Conservation (phyloP, 2,888 invertebrate genomes). For the Autographa gamma region DNA sequence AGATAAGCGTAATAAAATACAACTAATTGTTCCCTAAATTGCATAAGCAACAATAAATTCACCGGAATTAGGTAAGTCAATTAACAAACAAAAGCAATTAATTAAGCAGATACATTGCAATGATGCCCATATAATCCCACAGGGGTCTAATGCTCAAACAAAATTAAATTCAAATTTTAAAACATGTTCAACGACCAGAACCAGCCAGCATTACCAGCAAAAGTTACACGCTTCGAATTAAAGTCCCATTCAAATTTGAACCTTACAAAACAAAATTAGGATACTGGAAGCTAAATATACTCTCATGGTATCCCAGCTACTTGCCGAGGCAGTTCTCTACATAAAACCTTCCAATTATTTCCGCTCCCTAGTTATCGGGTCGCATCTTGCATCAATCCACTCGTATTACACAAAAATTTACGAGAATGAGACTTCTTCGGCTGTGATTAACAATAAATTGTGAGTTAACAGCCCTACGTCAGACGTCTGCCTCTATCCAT, state of each 20-base stretch:
- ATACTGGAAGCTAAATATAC: conserved; percentile 56
- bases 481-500: conserved; percentile 72
- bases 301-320: conserved; percentile 54
- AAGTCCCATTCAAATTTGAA: conserved; percentile 62
- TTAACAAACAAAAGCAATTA: conserved; percentile 69
- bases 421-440: conserved; percentile 77
- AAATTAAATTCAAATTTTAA: conserved; percentile 72
- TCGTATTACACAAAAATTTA: conserved; percentile 85
- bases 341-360: conserved; percentile 84
- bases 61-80: conserved; percentile 55
- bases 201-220: conserved; percentile 63
- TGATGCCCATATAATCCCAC: conserved; percentile 65
- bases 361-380: conserved; percentile 78
- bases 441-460: conserved; percentile 84
- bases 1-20: conserved; percentile 50
- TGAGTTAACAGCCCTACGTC: conserved; percentile 78
- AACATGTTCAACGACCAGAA: conserved; percentile 74
- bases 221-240: conserved; percentile 62
- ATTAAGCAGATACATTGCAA: conserved; percentile 65
- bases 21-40: conserved; percentile 51
- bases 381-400: conserved; percentile 81
- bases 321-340: conserved; percentile 65
- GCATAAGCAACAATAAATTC: conserved; percentile 53
- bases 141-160: conserved; percentile 61
- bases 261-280: conserved; percentile 60